Evolutionary conservation across 2,113 vertebrate genomes (phyloP).

Genomic region (Condylura cristata): DNA sequence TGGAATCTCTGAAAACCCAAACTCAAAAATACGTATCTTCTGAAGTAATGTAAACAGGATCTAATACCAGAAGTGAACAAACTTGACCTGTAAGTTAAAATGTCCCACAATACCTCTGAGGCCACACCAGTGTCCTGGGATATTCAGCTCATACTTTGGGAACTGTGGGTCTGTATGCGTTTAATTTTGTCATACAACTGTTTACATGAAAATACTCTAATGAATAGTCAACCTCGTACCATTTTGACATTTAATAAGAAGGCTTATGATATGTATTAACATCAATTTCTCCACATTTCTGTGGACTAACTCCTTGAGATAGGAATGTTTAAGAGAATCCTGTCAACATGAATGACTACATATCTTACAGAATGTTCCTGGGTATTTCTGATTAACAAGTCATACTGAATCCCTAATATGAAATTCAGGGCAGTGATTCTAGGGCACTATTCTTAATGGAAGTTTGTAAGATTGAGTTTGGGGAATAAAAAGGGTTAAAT

Average conservation of each 20-base stretch:
- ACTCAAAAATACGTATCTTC: neutral
- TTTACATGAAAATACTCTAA: neutral
- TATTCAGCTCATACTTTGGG: neutral
- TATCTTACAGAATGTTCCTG: neutral
- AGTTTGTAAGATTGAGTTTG: neutral
- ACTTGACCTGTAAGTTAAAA: neutral
- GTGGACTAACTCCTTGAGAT: neutral
- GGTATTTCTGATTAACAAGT: neutral
- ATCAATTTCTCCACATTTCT: slow-evolving; percentile 1
- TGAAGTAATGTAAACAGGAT: neutral
- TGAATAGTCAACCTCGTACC: neutral
- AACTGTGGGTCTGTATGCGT: neutral
- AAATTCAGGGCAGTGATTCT: neutral
- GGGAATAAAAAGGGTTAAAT: neutral
- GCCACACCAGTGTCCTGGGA: neutral
- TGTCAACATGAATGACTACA: neutral
- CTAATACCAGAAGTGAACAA: neutral
- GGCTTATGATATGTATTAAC: neutral
- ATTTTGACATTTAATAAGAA: neutral
- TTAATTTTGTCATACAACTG: neutral
- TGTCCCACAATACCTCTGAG: neutral
- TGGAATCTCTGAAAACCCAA: neutral
- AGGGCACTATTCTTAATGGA: neutral
- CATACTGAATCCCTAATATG: neutral
- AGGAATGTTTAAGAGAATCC: neutral